These are phyloP conservation scores for Cheilinus undulatus DNA, from an alignment of 2,113 vertebrate genomes.

Conservation along the genomic window DNA sequence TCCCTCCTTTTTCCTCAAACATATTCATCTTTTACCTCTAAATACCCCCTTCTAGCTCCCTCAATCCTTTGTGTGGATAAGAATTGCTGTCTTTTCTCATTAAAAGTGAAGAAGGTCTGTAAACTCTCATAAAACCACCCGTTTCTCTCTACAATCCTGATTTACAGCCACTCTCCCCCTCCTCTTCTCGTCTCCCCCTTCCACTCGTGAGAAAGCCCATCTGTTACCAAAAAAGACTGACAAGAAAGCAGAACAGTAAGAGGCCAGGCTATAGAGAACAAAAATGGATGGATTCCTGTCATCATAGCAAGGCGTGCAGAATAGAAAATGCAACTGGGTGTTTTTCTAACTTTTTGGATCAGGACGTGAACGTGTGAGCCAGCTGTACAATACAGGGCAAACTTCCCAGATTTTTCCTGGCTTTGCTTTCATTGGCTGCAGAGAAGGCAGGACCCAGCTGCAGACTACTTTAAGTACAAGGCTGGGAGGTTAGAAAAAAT, in stretches of 20 bases:
- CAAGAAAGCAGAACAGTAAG: slow-evolving; percentile 50
- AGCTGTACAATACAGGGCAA: slow-evolving; percentile 67
- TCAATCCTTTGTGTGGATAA: slow-evolving; percentile 45
- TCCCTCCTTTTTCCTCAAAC: background rate
- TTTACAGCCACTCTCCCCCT: slow-evolving; percentile 56
- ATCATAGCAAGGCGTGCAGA: slow-evolving; percentile 33
- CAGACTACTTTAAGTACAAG: slow-evolving; percentile 38
- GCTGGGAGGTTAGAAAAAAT: slow-evolving; percentile 18
- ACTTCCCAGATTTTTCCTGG: slow-evolving; percentile 60
- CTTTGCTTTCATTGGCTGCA: slow-evolving; percentile 68
- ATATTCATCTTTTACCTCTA: slow-evolving; percentile 31
- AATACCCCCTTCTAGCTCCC: background rate
- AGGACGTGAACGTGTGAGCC: slow-evolving; percentile 55
- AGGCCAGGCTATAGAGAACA: slow-evolving; percentile 26
- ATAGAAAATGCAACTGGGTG: slow-evolving; percentile 43
- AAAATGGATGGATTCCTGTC: slow-evolving; percentile 50
- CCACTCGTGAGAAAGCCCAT: slow-evolving; percentile 59
- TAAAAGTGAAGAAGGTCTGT: slow-evolving; percentile 70
- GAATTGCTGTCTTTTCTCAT: slow-evolving; percentile 72
- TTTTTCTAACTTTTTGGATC: slow-evolving; percentile 67
- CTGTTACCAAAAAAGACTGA: slow-evolving; percentile 61
- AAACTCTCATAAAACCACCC: slow-evolving; percentile 75
- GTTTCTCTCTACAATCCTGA: slow-evolving; percentile 62
- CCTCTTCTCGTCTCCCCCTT: slow-evolving; percentile 1
- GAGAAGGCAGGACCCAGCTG: slow-evolving; percentile 29